Evolutionary conservation across 1,140 invertebrate species (phyloP), one percentile per base, ranked within the genome.

Genomic region (Drosophila ficusphila): DNA sequence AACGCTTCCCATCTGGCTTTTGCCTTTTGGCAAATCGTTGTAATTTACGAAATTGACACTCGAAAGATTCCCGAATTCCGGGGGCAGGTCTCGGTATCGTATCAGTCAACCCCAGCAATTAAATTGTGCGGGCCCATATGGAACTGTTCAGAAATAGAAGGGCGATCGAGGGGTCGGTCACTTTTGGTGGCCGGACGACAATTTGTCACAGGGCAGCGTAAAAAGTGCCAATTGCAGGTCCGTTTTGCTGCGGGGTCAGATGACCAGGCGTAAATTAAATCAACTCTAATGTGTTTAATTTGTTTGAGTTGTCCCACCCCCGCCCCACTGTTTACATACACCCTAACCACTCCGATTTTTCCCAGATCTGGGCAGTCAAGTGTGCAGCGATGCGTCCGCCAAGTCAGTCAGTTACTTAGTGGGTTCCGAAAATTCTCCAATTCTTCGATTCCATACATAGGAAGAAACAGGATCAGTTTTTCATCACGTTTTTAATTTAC

Each of bases 1-100:
- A 4, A 8, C 31, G 39, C 25, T 18, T 18, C 49, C 42, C 49
- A 60, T 52, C 69, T 74, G 48, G 33, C 39, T 36, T 29, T 38
- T 48, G 47, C 46, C 42, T 58, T 52, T 75, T 88, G 83, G 31
- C 75, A 88, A 88, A 89, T 88, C 68, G 82, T 76, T 88, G 82
- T 88, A 88, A 88, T 88, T 82, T 88, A 88, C 82, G 82, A 88
- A 88, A 88, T 88, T 88, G 82, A 89, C 82, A 88, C 82, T 88
- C 78, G 60, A 88, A 88, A 88, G 82, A 81, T 71, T 79, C 67
- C 34, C 68, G 67, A 73, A 70, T 65, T 54, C 54, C 73, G 57
- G 68, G 83, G 27, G 49, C 23, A 44, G 18, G 27, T 38, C 33
- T 36, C 21, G 16, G 38, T 19, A 8, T 39, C 36, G 16, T 18